Conservation (phyloP, 2,113 vertebrate species). For the Sturnira hondurensis region DNA sequence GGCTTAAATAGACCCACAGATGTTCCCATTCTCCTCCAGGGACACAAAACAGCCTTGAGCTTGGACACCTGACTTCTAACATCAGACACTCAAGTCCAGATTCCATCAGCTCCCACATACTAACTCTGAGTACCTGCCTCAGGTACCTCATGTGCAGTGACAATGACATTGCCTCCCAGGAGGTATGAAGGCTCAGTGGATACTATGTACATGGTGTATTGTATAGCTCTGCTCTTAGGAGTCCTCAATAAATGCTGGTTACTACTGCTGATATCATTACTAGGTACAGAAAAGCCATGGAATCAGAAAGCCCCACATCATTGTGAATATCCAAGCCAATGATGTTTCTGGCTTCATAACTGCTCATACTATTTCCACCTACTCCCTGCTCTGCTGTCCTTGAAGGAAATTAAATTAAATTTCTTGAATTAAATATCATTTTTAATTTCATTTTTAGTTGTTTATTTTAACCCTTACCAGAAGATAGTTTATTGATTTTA, state of each 20-base stretch:
- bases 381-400: background rate
- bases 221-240: background rate
- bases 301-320: background rate
- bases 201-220: fast-evolving
- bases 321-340: background rate
- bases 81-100: background rate
- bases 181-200: background rate
- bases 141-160: too few relatives aligned
- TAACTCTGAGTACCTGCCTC: background rate
- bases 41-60: background rate
- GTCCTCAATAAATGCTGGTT: background rate
- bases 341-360: fast-evolving
- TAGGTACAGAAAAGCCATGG: background rate
- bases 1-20: background rate
- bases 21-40: background rate
- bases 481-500: too few relatives aligned
- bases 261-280: background rate
- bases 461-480: too few relatives aligned
- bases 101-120: background rate
- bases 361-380: background rate
- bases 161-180: background rate
- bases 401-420: background rate
- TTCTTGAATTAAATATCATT: background rate
- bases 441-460: background rate
- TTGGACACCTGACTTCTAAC: background rate